Percentiles rank a stretch among this genome's conserved stretches.
Evolutionary conservation across 2,888 invertebrate genomes (phyloP).

Genomic region (Amphipoea oculea): DNA sequence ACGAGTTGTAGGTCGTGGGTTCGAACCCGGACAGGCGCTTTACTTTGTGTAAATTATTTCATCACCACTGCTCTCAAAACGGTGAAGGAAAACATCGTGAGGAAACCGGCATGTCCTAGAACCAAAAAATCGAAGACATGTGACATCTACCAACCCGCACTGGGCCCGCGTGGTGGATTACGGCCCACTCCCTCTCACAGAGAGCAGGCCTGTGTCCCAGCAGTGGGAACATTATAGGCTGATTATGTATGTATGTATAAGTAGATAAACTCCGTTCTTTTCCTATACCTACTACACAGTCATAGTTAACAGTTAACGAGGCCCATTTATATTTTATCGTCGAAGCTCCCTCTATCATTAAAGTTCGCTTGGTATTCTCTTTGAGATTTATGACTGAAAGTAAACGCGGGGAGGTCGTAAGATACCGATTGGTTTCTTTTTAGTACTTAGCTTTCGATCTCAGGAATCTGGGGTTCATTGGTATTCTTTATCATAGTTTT

Average conservation of each 20-base stretch:
- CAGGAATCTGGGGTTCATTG: slow-evolving; percentile 24
- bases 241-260: background rate
- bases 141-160: no score
- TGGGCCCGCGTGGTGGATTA: no score
- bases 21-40: no score
- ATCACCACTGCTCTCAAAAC: no score
- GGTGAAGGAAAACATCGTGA: no score
- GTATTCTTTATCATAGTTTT: slow-evolving; percentile 20
- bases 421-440: slow-evolving; percentile 70
- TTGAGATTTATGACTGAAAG: slow-evolving; percentile 75
- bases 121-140: no score
- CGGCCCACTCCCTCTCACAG: no score
- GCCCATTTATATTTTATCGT: slow-evolving; percentile 69
- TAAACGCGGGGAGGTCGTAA: slow-evolving; percentile 69
- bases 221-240: no score
- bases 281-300: background rate
- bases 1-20: no score
- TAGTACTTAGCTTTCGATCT: slow-evolving; percentile 36
- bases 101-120: no score
- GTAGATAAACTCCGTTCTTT: slow-evolving; percentile 12
- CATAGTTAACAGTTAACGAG: slow-evolving; percentile 51
- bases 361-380: slow-evolving; percentile 74
- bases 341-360: slow-evolving; percentile 68
- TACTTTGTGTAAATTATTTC: no score
- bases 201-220: no score